These are phyloP conservation scores for Coilia nasus DNA, from an alignment of 2,797 vertebrate species.

Conservation along the genomic window DNA sequence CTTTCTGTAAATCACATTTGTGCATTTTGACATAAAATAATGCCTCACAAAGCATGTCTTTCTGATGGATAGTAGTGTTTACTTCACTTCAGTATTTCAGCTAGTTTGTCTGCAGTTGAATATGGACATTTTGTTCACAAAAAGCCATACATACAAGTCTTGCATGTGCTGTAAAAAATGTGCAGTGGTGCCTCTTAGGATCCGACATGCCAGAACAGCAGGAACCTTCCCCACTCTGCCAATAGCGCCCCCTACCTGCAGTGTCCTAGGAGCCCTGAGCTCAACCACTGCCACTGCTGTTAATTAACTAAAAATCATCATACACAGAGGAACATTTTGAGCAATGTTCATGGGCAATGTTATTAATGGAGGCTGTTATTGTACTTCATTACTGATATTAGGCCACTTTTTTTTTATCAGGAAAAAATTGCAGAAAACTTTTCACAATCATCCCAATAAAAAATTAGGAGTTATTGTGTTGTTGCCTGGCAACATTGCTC, in stretches of 20 bases:
- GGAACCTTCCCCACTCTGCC: constrained; percentile 37
- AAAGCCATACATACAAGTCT: background rate
- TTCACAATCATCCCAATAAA: no score
- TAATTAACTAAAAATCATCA: background rate
- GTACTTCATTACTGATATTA: no score
- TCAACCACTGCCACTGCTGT: background rate
- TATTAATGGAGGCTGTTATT: no score
- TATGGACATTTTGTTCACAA: background rate
- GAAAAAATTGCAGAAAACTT: no score
- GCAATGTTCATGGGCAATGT: no score
- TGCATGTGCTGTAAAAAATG: background rate
- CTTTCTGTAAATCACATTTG: background rate
- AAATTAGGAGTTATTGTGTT: no score
- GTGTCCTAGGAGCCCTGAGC: background rate
- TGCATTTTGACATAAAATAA: background rate
- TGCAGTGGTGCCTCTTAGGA: background rate
- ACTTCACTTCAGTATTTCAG: background rate
- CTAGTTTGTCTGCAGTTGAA: background rate
- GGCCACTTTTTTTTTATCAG: no score
- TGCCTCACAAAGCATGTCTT: background rate
- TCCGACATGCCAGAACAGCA: constrained; percentile 41
- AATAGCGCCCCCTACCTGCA: constrained; percentile 31
- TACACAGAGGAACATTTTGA: no score
- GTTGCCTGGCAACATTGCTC: no score
- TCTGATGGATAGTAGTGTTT: background rate